Conservation (phyloP, 2,113 vertebrate species). For the Rhabdornis inornatus region DNA sequence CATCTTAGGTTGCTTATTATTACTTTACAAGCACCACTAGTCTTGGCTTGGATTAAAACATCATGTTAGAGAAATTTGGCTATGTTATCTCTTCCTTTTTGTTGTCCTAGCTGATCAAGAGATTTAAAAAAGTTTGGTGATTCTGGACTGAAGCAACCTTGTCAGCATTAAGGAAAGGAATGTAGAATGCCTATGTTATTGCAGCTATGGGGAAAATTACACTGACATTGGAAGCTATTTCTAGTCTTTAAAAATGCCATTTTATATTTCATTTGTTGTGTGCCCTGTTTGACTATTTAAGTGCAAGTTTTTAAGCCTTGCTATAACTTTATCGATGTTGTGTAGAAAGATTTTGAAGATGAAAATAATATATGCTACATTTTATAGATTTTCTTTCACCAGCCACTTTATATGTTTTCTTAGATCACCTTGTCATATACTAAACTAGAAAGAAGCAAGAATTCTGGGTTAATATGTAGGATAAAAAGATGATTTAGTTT, state of each 20-base stretch:
- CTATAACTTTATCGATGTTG: neutral
- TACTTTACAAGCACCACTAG: neutral
- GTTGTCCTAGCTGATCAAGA: neutral
- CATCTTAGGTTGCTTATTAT: neutral
- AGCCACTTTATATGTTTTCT: neutral
- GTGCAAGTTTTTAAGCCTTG: neutral
- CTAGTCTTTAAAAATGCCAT: neutral
- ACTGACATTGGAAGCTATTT: neutral
- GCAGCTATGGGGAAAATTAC: neutral
- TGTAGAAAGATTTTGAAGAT: neutral
- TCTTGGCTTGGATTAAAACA: neutral
- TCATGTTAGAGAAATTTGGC: neutral
- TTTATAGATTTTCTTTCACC: neutral
- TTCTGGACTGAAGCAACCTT: neutral
- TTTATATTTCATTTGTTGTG: neutral
- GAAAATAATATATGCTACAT: neutral
- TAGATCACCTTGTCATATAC: neutral
- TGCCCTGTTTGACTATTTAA: neutral
- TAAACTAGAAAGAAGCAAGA: neutral
- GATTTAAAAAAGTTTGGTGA: neutral
- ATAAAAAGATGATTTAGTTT: neutral
- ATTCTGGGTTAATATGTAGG: neutral
- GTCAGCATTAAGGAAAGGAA: neutral
- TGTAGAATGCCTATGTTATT: neutral
- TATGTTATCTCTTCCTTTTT: neutral